Base-by-base conservation (phyloP, 2,888 invertebrate species). In the Mythimna impura region DNA sequence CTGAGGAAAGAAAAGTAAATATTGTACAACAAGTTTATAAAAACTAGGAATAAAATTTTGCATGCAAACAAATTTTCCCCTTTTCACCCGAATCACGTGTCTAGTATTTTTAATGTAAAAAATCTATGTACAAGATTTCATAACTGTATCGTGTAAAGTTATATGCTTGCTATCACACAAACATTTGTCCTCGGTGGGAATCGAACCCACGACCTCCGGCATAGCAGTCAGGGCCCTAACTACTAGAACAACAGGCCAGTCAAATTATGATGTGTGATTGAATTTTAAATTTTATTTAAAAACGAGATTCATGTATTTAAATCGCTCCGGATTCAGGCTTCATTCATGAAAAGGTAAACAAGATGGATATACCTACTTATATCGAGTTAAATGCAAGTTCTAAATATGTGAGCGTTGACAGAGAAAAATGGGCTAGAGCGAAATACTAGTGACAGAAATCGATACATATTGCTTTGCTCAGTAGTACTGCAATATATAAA, bases 391-490 rank as follows among this genome's bases (percentile, higher is more conserved):
- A 43, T 73, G 47, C 12, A 60, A 74, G 60, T 74, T 80, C 60
- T 54, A 65, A 70, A 80, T 75, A 83, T 54, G 63, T 63, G 9
- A 1, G 20, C 67, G 5, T 8, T 74, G 80, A 83, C 83, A 62
- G 52, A 74, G 80, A 80, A 80, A 61, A 80, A 80, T 80, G 66
- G 64, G 10, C 14, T 52, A 57, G 54, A 55, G 9, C 25, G 52
- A 64, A 80, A 66, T 80, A 55, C 50, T 43, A 66, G 64, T 52
- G 83, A 80, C 66, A 50, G 52, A 30, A 80, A 80, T 83, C 80
- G 81, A 80, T 80, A 80, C 61, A 65, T 74, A 70, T 80, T 83
- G 60, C 81, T 61, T 30, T 58, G 50, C 22, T n/a, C 22, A 60
- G 54, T 36, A 10, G 14, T 47, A 58, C 47, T 54, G 54, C 66